Conservation (phyloP, 2,888 invertebrate species). For the Nysson spinosus region DNA sequence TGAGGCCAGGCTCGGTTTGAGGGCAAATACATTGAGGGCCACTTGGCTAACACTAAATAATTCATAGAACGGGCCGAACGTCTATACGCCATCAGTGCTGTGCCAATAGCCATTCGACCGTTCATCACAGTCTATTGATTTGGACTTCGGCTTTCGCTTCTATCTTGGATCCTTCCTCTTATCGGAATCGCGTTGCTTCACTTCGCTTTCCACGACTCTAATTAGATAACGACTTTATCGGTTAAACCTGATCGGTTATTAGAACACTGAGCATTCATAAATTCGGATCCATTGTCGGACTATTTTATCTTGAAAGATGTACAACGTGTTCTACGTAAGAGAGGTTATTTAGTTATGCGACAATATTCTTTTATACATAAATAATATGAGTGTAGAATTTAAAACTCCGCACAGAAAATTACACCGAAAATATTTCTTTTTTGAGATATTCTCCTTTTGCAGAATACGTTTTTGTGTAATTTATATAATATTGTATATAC, state of each 20-base stretch:
- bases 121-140: conserved; percentile 65
- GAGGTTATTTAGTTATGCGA: too few species aligned
- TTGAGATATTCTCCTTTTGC: too few species aligned
- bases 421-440: too few species aligned
- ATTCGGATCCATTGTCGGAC: not conserved
- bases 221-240: conserved; percentile 39
- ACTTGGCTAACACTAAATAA: conserved; percentile 70
- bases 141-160: conserved; percentile 45
- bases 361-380: too few species aligned
- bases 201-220: conserved; percentile 23
- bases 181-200: conserved; percentile 8
- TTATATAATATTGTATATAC: too few species aligned
- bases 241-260: too few species aligned
- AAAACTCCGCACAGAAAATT: too few species aligned
- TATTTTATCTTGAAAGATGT: too few species aligned
- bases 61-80: conserved; percentile 62
- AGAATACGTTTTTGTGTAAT: too few species aligned
- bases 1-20: conserved; percentile 52
- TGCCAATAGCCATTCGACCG: conserved; percentile 59
- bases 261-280: not conserved
- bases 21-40: conserved; percentile 67
- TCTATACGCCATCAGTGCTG: conserved; percentile 43
- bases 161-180: conserved; percentile 23
- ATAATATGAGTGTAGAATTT: too few species aligned
- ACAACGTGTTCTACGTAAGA: too few species aligned